Evolutionary conservation across 2,113 vertebrate species (phyloP), one percentile per base, ranked within the genome.

Genomic region (Shinisaurus crocodilurus): DNA sequence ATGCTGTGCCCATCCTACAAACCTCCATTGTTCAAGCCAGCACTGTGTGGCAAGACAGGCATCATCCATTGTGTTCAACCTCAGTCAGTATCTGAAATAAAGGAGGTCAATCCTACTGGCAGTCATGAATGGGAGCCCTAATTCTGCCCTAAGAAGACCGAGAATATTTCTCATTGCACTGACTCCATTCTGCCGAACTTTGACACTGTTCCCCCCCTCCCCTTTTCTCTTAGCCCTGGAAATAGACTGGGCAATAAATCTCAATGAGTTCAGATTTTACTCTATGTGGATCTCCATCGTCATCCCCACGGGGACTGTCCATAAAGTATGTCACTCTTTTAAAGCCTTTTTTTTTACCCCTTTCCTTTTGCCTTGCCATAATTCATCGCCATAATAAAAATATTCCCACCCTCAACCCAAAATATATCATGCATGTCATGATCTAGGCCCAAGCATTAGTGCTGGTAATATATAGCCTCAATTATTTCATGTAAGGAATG

Each of bases 381-480:
- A 82, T 82, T 72, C 37, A 88, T 88, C 79, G 57, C 34, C 40
- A 37, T 54, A 82, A 80, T 79, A 89, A 89, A 89, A 82, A 88
- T 74, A 89, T 89, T 82, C 50, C 65, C 69, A 86, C 67, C 65
- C 20, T 74, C 80, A 83, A 45, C 60, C 69, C 20, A 82, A 89
- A 60, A 45, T 89, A 60, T 29, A 89, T 72, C 50, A 83, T 37
- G 12, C 15, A 60, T 63, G 48, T 83, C 67, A 89, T 89, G 48
- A 72, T 89, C 67, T 34, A 70, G 50, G 50, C 45, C 60, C 27
- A 57, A 45, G 37, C 9, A 82, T 18, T 43, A 45, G 60, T 60
- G 37, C 74, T 50, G 18, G 50, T 74, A 63, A 89, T 89, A 48
- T 60, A 74, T 60, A n/a, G 48, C n/a, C 37, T 32, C 54, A 72